These are phyloP conservation scores for Tangara arthus DNA, from an alignment of 2,797 vertebrate species.

Conservation along the genomic window DNA sequence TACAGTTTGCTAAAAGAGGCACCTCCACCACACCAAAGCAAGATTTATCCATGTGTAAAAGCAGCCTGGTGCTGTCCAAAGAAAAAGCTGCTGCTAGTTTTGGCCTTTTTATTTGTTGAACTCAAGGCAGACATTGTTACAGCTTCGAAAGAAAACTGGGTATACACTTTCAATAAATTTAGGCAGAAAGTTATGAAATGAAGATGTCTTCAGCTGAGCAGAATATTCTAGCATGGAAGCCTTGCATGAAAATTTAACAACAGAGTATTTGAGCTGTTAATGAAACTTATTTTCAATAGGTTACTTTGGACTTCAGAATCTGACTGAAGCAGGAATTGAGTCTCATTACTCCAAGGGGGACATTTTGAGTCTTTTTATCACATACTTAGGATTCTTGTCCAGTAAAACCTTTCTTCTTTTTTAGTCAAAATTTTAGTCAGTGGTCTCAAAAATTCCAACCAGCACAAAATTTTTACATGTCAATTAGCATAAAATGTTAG, in stretches of 20 bases:
- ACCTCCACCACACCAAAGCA: neutral
- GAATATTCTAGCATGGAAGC: neutral
- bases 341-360: neutral
- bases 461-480: neutral
- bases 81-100: neutral
- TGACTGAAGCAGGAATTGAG: neutral
- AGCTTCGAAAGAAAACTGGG: neutral
- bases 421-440: neutral
- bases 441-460: neutral
- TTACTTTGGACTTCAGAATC: neutral
- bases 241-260: neutral
- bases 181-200: neutral
- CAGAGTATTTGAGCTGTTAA: neutral
- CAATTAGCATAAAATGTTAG: neutral
- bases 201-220: neutral
- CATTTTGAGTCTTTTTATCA: neutral
- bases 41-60: neutral
- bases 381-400: neutral
- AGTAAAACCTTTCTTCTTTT: neutral
- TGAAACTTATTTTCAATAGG: neutral
- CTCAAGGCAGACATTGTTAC: neutral
- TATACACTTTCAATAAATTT: neutral
- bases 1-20: neutral
- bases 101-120: neutral
- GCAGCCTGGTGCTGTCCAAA: neutral